These are phyloP conservation scores for Aldrovandia affinis DNA, from an alignment of 2,797 vertebrate species.

Conservation along the genomic window DNA sequence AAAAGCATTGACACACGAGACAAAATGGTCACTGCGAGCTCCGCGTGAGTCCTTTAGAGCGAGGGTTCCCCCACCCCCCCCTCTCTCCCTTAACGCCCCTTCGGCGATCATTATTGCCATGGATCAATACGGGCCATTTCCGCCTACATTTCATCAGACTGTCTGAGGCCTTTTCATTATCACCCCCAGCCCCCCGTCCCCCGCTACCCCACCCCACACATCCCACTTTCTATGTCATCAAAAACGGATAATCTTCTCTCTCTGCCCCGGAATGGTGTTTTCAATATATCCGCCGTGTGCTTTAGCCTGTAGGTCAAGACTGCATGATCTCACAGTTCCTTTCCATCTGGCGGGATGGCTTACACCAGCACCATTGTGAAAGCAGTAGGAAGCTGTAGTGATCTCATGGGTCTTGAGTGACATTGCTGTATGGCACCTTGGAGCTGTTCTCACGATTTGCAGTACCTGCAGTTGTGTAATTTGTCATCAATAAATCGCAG, in stretches of 20 bases:
- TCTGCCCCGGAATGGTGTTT: constrained; percentile 15
- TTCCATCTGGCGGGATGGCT: constrained; percentile 32
- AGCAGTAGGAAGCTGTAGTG: constrained; percentile 36
- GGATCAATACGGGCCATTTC: constrained; percentile 36
- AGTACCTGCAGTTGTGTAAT: constrained; percentile 42
- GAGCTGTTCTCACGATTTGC: constrained; percentile 48
- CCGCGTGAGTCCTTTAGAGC: not conserved
- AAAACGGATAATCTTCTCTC: constrained; percentile 22
- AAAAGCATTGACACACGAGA: constrained; percentile 5
- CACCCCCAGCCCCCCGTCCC: not conserved
- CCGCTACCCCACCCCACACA: not conserved
- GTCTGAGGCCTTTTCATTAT: not conserved
- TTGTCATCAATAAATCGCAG: constrained; percentile 20
- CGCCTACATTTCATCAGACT: not conserved
- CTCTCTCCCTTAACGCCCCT: not conserved
- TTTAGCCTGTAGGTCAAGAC: constrained; percentile 62
- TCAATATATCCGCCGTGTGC: constrained; percentile 28
- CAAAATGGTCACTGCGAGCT: constrained; percentile 9
- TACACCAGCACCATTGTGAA: constrained; percentile 51
- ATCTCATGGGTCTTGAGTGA: constrained; percentile 68
- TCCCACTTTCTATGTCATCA: constrained; percentile 24
- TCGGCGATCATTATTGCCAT: constrained; percentile 18
- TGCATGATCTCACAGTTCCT: constrained; percentile 50
- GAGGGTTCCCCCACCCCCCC: not conserved
- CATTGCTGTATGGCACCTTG: constrained; percentile 44